Conservation (phyloP, 1,140 invertebrate genomes). For the Scaptomyza pallida region DNA sequence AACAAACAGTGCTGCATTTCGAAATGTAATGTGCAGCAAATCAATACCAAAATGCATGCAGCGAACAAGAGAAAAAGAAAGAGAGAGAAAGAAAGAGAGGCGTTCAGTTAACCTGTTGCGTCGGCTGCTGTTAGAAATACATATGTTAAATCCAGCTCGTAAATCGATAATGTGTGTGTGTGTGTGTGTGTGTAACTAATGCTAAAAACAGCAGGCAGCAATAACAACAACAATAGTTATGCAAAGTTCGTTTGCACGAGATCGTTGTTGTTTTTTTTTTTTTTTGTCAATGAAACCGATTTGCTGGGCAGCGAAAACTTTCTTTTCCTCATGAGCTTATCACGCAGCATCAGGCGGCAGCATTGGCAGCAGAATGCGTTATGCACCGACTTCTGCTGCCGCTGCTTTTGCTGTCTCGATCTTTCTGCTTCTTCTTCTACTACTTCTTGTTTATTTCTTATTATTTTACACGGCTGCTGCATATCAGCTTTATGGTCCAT, state of each 20-base stretch:
- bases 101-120: constrained; percentile 69
- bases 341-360: constrained; percentile 61
- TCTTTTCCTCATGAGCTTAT: constrained; percentile 72
- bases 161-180: constrained; percentile 75
- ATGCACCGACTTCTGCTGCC: constrained; percentile 34
- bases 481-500: constrained; percentile 74
- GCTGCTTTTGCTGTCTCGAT: constrained; percentile 6
- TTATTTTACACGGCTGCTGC: constrained; percentile 74
- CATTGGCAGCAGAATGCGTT: constrained; percentile 8
- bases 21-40: constrained; percentile 47
- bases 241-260: constrained; percentile 67
- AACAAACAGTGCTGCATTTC: constrained; percentile 51
- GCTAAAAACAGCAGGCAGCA: constrained; percentile 58
- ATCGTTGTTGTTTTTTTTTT: too few species aligned
- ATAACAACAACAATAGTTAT: constrained; percentile 51
- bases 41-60: constrained; percentile 29
- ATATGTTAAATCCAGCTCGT: constrained; percentile 73
- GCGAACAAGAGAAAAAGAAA: constrained; percentile 20
- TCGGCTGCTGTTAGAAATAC: constrained; percentile 58
- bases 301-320: constrained; percentile 57
- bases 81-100: constrained; percentile 7
- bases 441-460: constrained; percentile 35
- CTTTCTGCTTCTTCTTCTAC: constrained; percentile 21
- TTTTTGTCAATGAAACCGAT: constrained; percentile 72
- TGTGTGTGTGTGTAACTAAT: too few species aligned